A percentile compares a stretch with the other conserved stretches of the same genome.
Evolutionary conservation across 1,140 invertebrate genomes (phyloP).

Genomic region (Lucilia cuprina): DNA sequence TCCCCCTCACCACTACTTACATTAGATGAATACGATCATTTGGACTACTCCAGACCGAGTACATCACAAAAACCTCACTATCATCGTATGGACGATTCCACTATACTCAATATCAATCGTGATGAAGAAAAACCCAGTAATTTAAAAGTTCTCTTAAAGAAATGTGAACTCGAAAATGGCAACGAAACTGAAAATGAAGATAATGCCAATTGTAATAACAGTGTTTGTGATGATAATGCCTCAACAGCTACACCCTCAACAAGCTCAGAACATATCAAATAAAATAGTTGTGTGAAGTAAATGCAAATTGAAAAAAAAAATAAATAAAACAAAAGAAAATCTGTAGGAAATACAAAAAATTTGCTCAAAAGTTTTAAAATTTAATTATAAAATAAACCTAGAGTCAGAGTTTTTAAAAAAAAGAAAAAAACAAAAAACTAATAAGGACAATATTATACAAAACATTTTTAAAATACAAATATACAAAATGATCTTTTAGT

Average conservation of each 20-base stretch:
- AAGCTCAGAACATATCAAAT: constrained; percentile 23
- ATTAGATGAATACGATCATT: constrained; percentile 79
- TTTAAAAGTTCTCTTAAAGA: constrained; percentile 51
- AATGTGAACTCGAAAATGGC: constrained; percentile 30
- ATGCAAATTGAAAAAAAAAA: neutral
- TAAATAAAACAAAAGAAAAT: neutral
- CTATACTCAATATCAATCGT: constrained; percentile 57
- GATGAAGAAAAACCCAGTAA: constrained; percentile 60
- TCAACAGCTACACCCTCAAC: constrained; percentile 20
- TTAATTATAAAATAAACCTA: too few relatives aligned
- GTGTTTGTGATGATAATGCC: constrained; percentile 22
- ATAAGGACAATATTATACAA: neutral
- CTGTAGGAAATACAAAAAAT: neutral
- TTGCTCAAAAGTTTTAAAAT: neutral
- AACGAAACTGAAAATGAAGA: constrained; percentile 26
- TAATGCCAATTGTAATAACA: constrained; percentile 19
- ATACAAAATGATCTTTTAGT: neutral
- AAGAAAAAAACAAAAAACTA: neutral
- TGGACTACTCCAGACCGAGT: constrained; percentile 82
- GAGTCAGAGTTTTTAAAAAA: too few relatives aligned
- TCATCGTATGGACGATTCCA: constrained; percentile 66
- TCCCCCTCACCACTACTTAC: neutral
- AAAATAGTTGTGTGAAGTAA: neutral
- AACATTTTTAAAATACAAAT: neutral
- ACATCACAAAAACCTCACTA: constrained; percentile 85